Conservation (phyloP, 2,113 vertebrate genomes). For the Odontophorus gujanensis region DNA sequence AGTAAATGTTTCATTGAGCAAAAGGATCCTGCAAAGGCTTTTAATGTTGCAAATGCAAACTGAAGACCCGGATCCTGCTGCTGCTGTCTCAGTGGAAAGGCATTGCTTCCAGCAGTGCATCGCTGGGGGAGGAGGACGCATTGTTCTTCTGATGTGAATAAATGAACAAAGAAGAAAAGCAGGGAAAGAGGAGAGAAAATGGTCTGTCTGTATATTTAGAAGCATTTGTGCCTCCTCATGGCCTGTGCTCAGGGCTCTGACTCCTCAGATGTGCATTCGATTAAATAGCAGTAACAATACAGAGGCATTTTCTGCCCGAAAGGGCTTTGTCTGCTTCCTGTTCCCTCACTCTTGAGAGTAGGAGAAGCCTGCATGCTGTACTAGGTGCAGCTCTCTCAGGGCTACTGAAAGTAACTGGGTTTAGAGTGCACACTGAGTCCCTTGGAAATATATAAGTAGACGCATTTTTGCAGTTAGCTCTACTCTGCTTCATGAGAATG, state of each 20-base stretch:
- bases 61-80: neutral
- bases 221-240: constrained; percentile 19
- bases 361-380: neutral
- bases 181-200: neutral
- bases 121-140: constrained; percentile 9
- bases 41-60: neutral
- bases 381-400: neutral
- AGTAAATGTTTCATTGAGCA: constrained; percentile 43
- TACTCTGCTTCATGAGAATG: neutral
- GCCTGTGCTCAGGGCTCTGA: neutral
- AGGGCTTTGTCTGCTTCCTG: neutral
- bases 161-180: constrained; percentile 28
- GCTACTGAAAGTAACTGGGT: neutral
- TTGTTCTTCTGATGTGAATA: constrained; percentile 46
- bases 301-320: neutral
- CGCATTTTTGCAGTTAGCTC: rapidly evolving
- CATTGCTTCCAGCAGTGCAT: neutral
- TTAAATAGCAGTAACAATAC: neutral
- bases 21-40: constrained; percentile 27
- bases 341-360: neutral
- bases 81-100: neutral
- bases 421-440: neutral
- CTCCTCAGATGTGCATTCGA: neutral
- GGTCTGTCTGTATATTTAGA: constrained; percentile 48
- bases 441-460: rapidly evolving